Evolutionary conservation across 2,888 invertebrate species (phyloP), one percentile per base, ranked within the genome.

Genomic region (Pseudoips prasinana): DNA sequence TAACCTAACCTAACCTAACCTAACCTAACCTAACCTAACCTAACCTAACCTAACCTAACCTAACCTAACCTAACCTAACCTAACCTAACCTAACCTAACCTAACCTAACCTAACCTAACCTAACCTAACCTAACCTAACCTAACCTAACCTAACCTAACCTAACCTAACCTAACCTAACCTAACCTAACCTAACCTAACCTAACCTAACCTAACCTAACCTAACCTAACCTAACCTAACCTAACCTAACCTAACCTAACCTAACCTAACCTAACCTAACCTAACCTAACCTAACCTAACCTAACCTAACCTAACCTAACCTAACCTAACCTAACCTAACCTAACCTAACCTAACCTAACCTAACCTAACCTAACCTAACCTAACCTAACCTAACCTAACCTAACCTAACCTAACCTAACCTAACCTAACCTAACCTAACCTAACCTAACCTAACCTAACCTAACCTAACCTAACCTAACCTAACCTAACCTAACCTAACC

Each of bases 101-200:
- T 39, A 36, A 37, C 33, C 36, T 33, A 33, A 36, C 36, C 41
- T 36, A 36, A 33, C 36, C 41, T 41, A 37, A 37, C 41, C 41
- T 41, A 41, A 41, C 33, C 41, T 37, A 33, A 37, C 33, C 37
- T 37, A 41, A 33, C 38, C 38, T 40, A 41, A 36, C 41, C 41
- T 41, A 41, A 36, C 35, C 36, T 33, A 36, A 36, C 33, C 41
- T 41, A 41, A 36, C 36, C 40, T 41, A 37, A 36, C 41, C 36
- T 36, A 41, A 36, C 41, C 41, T 41, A 41, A 36, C 41, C 40
- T 40, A 36, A 40, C 35, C 40, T 36, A 40, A 39, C 39, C 37
- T 38, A 38, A 33, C 33, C 37, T 37, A 42, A 42, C 41, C 41
- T 42, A 42, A 42, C 41, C 41, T 42, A 42, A 42, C 41, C 41